Conservation (phyloP, 2,797 vertebrate genomes). For the Okamejei kenojei region DNA sequence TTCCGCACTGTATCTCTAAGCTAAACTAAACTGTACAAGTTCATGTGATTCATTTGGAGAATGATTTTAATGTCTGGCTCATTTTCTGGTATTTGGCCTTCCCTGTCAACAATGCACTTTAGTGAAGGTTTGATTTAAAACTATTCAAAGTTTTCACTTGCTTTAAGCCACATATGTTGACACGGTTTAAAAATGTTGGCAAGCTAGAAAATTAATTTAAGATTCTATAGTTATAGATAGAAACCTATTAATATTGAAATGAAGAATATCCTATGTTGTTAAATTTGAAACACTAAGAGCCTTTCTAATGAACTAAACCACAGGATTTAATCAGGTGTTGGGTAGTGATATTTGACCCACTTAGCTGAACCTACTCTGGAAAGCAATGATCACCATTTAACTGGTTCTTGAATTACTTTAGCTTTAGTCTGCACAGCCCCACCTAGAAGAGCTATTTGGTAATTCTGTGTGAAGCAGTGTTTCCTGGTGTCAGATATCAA, state of each 20-base stretch:
- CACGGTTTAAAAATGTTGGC: neutral
- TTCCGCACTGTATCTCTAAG: no score
- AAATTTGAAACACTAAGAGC: neutral
- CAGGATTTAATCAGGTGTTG: neutral
- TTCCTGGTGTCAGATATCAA: neutral
- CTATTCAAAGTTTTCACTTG: neutral
- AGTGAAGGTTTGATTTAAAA: neutral
- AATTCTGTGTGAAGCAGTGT: neutral
- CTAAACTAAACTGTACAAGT: no score
- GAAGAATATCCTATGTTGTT: neutral
- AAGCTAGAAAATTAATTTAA: conserved; percentile 13
- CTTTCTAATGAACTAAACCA: neutral
- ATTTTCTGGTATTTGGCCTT: neutral
- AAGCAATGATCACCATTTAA: no score
- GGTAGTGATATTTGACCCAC: neutral
- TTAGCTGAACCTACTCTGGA: neutral
- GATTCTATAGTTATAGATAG: neutral
- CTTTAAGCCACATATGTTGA: neutral
- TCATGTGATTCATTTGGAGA: neutral
- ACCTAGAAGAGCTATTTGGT: neutral
- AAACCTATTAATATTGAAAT: neutral
- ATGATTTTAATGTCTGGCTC: neutral
- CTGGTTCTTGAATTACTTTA: neutral
- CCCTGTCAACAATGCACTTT: neutral
- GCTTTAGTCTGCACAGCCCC: neutral